Evolutionary conservation across 2,113 vertebrate species (phyloP).

Genomic region (Petaurus breviceps): DNA sequence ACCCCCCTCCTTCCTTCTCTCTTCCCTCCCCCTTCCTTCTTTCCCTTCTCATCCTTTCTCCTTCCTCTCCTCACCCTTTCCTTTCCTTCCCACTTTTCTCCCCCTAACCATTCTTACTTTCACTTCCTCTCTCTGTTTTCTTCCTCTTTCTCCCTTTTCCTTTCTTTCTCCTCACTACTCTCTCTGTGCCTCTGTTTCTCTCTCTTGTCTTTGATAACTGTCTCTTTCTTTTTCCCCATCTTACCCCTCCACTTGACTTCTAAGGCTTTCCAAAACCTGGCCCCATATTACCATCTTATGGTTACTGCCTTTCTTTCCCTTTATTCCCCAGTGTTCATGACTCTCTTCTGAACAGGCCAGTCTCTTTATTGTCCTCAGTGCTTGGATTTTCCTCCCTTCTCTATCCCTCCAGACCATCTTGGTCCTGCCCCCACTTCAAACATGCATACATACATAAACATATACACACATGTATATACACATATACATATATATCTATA

Average conservation of each 20-base stretch:
- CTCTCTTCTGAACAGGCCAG: not conserved
- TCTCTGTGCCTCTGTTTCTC: not conserved
- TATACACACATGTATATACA: too few relatives aligned
- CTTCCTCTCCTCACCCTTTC: too few relatives aligned
- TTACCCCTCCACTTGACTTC: not conserved
- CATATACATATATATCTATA: not conserved
- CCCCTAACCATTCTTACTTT: not conserved
- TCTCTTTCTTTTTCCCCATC: not conserved
- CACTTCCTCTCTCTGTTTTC: not conserved
- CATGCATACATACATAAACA: not conserved
- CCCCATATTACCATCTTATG: not conserved
- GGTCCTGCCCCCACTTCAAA: not conserved
- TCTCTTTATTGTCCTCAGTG: too few relatives aligned
- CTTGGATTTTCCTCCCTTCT: not conserved
- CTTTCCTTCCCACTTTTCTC: not conserved
- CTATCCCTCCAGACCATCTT: fast-evolving
- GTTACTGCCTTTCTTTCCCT: not conserved
- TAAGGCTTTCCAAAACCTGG: not conserved
- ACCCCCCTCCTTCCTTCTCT: not conserved
- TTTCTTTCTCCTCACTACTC: too few relatives aligned
- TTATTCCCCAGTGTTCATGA: not conserved
- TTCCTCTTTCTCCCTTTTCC: too few relatives aligned
- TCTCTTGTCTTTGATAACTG: not conserved
- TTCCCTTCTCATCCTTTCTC: not conserved
- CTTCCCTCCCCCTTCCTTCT: not conserved